A percentile compares a stretch with the other conserved stretches of the same genome.
These are phyloP conservation scores for Metaphire vulgaris DNA, from an alignment of 1,140 invertebrate species.

Conservation along the genomic window DNA sequence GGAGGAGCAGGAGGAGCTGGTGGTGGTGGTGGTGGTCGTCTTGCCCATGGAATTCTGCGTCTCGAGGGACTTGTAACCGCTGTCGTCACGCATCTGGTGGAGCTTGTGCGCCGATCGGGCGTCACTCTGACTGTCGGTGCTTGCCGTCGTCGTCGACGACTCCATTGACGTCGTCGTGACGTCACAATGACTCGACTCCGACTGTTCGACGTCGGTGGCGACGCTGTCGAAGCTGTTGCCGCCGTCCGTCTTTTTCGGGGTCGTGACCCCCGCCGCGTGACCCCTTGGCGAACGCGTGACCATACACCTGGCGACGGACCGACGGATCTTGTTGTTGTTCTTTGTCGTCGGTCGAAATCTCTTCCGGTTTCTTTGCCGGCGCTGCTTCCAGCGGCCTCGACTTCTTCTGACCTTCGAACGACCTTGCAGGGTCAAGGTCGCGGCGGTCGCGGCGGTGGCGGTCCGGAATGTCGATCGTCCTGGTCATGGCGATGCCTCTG, in stretches of 20 bases:
- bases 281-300: background rate
- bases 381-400: background rate
- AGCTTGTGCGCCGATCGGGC: constrained; percentile 48
- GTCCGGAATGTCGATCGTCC: background rate
- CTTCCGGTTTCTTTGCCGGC: background rate
- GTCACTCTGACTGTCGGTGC: constrained; percentile 48
- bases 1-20: too few species aligned
- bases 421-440: too few species aligned
- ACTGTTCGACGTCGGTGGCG: constrained; percentile 51
- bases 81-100: constrained; percentile 56
- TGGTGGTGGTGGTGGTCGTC: too few species aligned
- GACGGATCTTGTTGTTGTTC: constrained; percentile 4
- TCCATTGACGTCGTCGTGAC: constrained; percentile 54
- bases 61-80: constrained; percentile 57
- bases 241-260: background rate
- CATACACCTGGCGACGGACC: constrained; percentile 9
- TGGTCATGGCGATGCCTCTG: background rate
- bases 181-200: constrained; percentile 54
- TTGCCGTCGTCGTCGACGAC: constrained; percentile 47
- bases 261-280: background rate
- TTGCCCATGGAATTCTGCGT: constrained; percentile 34
- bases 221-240: constrained; percentile 55
- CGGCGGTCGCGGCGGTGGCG: too few species aligned
- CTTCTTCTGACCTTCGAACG: constrained; percentile 16
- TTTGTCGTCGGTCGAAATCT: background rate